Percentiles rank a stretch among this genome's conserved stretches.
Evolutionary conservation across 2,113 vertebrate species (phyloP).

Genomic region (Sturnus vulgaris): DNA sequence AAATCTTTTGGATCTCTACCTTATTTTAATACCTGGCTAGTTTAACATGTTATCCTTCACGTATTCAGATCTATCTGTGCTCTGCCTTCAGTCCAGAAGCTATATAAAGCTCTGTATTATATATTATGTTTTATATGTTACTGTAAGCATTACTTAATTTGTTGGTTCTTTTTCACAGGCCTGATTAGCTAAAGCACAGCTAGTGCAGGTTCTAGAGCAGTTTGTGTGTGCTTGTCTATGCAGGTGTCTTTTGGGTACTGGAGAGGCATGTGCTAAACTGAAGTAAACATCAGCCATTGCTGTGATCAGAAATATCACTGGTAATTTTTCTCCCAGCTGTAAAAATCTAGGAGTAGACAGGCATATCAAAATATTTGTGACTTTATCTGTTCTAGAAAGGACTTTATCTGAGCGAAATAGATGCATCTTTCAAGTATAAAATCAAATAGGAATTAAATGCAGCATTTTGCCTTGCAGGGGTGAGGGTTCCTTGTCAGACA

Average conservation of each 20-base stretch:
- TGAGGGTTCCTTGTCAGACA: neutral
- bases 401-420: neutral
- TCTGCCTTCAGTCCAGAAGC: neutral
- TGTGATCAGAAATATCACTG: neutral
- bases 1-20: neutral
- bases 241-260: neutral
- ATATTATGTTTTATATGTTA: neutral
- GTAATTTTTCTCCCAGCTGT: neutral
- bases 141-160: neutral
- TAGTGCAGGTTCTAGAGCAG: neutral
- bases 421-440: neutral
- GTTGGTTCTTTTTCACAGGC: neutral
- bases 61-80: neutral
- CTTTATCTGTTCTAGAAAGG: neutral
- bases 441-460: neutral
- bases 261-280: neutral
- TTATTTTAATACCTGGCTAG: neutral
- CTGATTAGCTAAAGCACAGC: neutral
- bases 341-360: neutral
- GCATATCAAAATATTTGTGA: neutral
- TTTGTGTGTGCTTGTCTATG: accelerated
- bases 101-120: neutral
- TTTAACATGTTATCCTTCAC: neutral
- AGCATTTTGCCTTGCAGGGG: neutral
- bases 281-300: neutral